These are phyloP conservation scores for Artibeus lituratus DNA, from an alignment of 2,797 vertebrate species.

Conservation along the genomic window DNA sequence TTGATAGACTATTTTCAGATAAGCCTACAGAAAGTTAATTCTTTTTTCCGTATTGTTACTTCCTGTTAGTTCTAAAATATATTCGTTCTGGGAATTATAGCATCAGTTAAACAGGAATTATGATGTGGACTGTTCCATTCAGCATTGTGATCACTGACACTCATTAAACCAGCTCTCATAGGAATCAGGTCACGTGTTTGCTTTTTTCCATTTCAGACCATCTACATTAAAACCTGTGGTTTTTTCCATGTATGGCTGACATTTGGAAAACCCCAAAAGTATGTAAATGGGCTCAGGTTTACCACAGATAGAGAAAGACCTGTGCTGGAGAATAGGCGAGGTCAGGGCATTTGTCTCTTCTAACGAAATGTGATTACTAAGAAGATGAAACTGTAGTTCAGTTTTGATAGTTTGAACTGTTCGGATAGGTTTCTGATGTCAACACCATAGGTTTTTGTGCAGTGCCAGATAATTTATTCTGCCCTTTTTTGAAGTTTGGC, in stretches of 20 bases:
- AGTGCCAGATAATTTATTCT: background rate
- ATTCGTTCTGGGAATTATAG: background rate
- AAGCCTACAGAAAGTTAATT: background rate
- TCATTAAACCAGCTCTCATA: background rate
- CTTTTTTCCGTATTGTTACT: background rate
- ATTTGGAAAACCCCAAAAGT: constrained; percentile 37
- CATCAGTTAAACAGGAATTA: constrained; percentile 11
- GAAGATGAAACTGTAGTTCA: background rate
- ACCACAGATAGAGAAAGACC: constrained; percentile 54
- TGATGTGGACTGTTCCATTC: background rate
- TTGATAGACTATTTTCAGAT: background rate
- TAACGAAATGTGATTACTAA: background rate
- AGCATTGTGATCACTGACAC: background rate
- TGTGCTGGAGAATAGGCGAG: background rate
- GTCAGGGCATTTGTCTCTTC: background rate
- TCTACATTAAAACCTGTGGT: background rate
- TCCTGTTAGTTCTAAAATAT: background rate
- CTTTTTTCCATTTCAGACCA: constrained; percentile 17
- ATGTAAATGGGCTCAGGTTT: constrained; percentile 23
- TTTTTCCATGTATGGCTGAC: background rate
- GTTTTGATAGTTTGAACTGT: background rate
- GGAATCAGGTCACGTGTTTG: background rate
- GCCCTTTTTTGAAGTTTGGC: background rate
- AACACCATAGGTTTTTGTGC: background rate
- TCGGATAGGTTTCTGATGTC: background rate